These are phyloP conservation scores for Microchrysa polita DNA, from an alignment of 2,888 invertebrate genomes.

Conservation along the genomic window DNA sequence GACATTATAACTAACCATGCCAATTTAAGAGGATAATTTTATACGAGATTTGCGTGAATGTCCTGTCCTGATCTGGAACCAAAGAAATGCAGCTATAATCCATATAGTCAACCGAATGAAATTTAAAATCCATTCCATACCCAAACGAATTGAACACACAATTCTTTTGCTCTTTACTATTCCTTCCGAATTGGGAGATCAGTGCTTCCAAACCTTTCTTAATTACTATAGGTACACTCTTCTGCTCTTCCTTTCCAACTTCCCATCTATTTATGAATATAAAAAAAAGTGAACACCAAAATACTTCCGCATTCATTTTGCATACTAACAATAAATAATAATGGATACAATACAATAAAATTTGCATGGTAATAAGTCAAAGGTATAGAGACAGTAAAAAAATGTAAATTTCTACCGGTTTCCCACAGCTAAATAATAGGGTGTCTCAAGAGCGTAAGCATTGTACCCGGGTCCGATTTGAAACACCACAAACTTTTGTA, in stretches of 20 bases:
- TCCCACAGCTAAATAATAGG: constrained; percentile 39
- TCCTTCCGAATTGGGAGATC: too few species aligned
- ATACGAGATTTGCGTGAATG: too few species aligned
- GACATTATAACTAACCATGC: too few species aligned
- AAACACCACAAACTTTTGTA: constrained; percentile 29
- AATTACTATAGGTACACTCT: too few species aligned
- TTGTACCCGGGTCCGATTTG: constrained; percentile 3
- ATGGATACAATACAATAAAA: constrained; percentile 39
- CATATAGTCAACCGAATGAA: too few species aligned
- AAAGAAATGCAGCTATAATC: too few species aligned
- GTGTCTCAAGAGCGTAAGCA: constrained; percentile 14
- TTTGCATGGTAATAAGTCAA: constrained; percentile 42
- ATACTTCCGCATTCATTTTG: constrained; percentile 41
- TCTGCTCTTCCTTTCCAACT: neutral
- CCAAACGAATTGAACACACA: too few species aligned
- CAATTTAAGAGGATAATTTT: too few species aligned
- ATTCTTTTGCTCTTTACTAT: too few species aligned
- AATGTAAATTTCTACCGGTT: constrained; percentile 33
- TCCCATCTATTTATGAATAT: constrained; percentile 37
- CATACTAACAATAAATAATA: constrained; percentile 30
- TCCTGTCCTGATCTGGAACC: too few species aligned
- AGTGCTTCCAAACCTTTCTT: too few species aligned
- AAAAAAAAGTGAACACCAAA: constrained; percentile 15
- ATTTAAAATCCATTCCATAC: too few species aligned
- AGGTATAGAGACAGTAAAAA: constrained; percentile 24